A percentile compares a stretch with the other conserved stretches of the same genome.
Evolutionary conservation across 2,113 vertebrate genomes (phyloP).

Genomic region (Lophura nycthemera): DNA sequence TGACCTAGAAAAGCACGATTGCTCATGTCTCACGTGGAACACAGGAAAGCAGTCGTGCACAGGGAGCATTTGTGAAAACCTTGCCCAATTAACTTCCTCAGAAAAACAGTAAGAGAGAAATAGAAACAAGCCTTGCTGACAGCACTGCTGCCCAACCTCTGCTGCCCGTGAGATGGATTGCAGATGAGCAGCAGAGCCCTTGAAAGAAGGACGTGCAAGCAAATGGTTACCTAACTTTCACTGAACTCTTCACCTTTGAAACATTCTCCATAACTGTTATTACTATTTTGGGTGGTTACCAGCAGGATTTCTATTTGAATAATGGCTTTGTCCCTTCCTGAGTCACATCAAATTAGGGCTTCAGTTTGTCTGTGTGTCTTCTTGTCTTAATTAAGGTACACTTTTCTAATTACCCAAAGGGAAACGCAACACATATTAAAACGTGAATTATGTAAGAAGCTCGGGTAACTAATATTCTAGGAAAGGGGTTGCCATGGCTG

Average conservation of each 20-base stretch:
- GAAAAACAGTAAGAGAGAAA: not conserved
- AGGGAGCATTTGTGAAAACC: not conserved
- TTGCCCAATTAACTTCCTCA: not conserved
- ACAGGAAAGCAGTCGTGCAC: not conserved
- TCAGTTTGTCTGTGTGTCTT: not conserved
- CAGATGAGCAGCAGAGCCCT: not conserved
- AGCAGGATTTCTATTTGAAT: not conserved
- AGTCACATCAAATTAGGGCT: not conserved
- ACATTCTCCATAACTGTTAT: not conserved
- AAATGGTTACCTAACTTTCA: not conserved
- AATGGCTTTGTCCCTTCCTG: not conserved
- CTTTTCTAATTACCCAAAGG: constrained; percentile 21
- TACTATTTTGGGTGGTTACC: not conserved
- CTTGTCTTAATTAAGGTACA: constrained; percentile 17
- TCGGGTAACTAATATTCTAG: not conserved
- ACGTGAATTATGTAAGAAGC: not conserved
- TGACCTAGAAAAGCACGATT: not conserved
- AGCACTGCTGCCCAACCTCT: not conserved
- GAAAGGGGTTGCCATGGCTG: not conserved
- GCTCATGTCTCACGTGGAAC: not conserved
- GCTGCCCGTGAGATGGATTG: not conserved
- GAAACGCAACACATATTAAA: not conserved
- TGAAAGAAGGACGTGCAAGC: not conserved
- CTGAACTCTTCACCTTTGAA: not conserved
- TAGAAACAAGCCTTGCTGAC: not conserved